Evolutionary conservation across 2,113 vertebrate genomes (phyloP).

Genomic region (Progne subis): DNA sequence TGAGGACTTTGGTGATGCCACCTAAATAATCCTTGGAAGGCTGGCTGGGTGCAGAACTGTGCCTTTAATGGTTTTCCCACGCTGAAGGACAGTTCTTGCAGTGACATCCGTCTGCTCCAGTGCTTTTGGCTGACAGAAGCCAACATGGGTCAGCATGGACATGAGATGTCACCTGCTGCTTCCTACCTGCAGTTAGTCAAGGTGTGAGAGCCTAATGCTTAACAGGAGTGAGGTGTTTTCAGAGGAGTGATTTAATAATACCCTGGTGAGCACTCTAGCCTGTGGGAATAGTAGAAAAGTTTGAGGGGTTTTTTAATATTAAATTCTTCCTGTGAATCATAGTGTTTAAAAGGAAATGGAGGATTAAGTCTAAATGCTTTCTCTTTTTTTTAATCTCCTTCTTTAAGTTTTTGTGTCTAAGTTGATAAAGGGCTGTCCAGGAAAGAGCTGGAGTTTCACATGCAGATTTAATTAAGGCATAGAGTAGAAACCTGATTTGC

Average conservation of each 20-base stretch:
- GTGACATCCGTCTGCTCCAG: not conserved
- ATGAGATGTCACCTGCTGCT: not conserved
- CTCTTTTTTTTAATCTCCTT: not conserved
- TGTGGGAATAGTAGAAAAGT: not conserved
- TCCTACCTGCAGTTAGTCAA: not conserved
- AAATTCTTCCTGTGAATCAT: not conserved
- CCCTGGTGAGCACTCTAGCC: not conserved
- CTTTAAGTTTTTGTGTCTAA: not conserved
- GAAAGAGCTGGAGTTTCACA: accelerated
- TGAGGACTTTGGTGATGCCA: not conserved
- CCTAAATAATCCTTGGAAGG: not conserved
- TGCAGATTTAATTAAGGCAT: not conserved
- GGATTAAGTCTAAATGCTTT: not conserved
- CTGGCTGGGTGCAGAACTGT: not conserved
- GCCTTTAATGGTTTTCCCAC: not conserved
- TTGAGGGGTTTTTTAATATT: not conserved
- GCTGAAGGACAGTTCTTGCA: not conserved
- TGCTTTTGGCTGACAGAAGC: not conserved
- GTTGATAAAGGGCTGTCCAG: not conserved
- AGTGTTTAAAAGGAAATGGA: not conserved
- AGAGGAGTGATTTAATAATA: not conserved
- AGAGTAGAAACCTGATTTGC: not conserved
- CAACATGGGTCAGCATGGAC: not conserved
- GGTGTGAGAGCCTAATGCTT: not conserved
- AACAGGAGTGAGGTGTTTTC: not conserved